Conservation (phyloP, 2,888 invertebrate genomes). For the Eurois occulta region DNA sequence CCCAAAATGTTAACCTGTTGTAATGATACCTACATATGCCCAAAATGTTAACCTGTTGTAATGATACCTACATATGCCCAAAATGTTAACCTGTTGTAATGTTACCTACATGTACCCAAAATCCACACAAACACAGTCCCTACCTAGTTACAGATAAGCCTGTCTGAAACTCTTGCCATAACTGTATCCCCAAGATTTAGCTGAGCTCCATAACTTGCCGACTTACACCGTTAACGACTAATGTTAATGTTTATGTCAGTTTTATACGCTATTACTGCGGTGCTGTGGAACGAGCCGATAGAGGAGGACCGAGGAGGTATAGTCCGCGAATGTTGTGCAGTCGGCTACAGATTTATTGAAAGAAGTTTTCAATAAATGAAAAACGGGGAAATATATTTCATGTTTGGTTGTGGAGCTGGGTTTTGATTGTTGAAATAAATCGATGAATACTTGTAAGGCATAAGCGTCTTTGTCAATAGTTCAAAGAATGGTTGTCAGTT, state of each 20-base stretch:
- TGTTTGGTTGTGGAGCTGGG: background rate
- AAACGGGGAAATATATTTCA: background rate
- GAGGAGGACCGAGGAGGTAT: background rate
- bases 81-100: no score
- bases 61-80: no score
- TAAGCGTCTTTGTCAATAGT: background rate
- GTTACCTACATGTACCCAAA: background rate
- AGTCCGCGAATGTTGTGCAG: background rate
- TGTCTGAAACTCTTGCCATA: background rate
- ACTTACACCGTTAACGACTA: slow-evolving; percentile 13
- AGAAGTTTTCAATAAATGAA: background rate
- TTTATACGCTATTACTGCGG: slow-evolving; percentile 2
- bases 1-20: no score
- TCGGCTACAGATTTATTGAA: background rate
- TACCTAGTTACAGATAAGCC: background rate
- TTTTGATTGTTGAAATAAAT: slow-evolving; percentile 1
- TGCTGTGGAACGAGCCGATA: background rate
- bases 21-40: no score
- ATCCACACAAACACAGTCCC: background rate
- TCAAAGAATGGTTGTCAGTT: background rate
- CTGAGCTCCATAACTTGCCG: background rate
- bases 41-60: no score
- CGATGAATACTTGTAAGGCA: background rate
- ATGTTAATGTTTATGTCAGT: slow-evolving; percentile 21
- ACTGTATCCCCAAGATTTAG: background rate